Evolutionary conservation across 2,113 vertebrate species (phyloP).

Genomic region (Cardinalis cardinalis): DNA sequence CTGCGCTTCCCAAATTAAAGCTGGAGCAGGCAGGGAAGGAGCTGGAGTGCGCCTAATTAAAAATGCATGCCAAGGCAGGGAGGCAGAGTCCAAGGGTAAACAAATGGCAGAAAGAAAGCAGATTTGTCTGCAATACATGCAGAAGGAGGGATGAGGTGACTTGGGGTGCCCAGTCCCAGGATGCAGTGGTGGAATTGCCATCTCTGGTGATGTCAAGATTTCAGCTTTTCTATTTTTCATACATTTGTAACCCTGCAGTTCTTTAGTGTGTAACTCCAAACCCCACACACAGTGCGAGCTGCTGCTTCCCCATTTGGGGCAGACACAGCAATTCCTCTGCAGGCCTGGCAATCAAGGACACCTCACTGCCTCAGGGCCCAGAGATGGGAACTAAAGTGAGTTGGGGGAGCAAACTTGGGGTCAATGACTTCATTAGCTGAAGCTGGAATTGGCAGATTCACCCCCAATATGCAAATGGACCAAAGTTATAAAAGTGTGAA

Average conservation of each 20-base stretch:
- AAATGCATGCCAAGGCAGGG: neutral
- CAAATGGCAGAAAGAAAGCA: neutral
- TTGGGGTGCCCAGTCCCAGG: neutral
- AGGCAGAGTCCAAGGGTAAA: conserved; percentile 7
- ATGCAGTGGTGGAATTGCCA: neutral
- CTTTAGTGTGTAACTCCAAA: neutral
- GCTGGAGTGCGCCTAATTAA: conserved; percentile 31
- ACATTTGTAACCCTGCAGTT: accelerated
- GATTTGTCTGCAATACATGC: neutral
- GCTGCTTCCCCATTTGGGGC: neutral
- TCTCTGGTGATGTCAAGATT: neutral
- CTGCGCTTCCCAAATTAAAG: conserved; percentile 21
- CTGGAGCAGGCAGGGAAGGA: neutral
- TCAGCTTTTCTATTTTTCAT: neutral
- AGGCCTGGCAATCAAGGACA: neutral
- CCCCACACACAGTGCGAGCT: neutral
- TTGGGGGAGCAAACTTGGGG: neutral
- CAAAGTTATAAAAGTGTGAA: neutral
- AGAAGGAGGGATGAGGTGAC: neutral
- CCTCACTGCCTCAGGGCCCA: neutral
- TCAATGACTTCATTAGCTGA: neutral
- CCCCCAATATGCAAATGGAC: neutral
- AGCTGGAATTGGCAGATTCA: neutral
- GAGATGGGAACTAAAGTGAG: neutral
- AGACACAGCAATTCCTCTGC: neutral